These are phyloP conservation scores for Monopis laevigella DNA, from an alignment of 2,888 invertebrate species.

Conservation along the genomic window DNA sequence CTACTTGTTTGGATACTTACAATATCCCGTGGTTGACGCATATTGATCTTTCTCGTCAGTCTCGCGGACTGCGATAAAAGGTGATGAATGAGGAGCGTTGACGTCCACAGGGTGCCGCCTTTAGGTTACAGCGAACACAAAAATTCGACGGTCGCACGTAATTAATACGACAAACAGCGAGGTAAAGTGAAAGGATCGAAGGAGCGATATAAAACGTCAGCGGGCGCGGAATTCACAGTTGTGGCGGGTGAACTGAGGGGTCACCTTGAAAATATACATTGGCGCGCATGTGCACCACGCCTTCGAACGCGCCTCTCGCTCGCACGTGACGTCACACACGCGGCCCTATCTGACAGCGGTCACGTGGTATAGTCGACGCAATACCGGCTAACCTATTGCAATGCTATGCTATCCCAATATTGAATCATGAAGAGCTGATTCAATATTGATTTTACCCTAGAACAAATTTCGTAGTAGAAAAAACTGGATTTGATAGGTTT, in stretches of 20 bases:
- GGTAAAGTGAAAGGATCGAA: conserved; percentile 48
- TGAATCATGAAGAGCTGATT: too few relatives aligned
- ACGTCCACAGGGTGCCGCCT: conserved; percentile 60
- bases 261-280: conserved; percentile 53
- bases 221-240: conserved; percentile 19
- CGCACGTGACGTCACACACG: conserved; percentile 41
- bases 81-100: conserved; percentile 62
- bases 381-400: conserved; percentile 5
- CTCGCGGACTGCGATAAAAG: conserved; percentile 54
- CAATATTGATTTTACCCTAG: too few relatives aligned
- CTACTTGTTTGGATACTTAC: conserved; percentile 38
- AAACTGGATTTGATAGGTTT: too few relatives aligned
- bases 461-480: too few relatives aligned
- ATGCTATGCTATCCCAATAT: too few relatives aligned
- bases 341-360: conserved; percentile 22
- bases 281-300: conserved; percentile 64
- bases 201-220: conserved; percentile 35
- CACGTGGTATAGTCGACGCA: conserved; percentile 1
- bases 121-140: conserved; percentile 44
- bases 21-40: conserved; percentile 60
- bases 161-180: conserved; percentile 42
- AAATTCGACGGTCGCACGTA: conserved; percentile 41
- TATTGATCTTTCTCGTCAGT: conserved; percentile 63
- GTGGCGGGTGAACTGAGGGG: conserved; percentile 42
- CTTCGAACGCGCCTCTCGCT: conserved; percentile 36